Conservation (phyloP, 2,113 vertebrate genomes). For the Marcusenius ussheri region DNA sequence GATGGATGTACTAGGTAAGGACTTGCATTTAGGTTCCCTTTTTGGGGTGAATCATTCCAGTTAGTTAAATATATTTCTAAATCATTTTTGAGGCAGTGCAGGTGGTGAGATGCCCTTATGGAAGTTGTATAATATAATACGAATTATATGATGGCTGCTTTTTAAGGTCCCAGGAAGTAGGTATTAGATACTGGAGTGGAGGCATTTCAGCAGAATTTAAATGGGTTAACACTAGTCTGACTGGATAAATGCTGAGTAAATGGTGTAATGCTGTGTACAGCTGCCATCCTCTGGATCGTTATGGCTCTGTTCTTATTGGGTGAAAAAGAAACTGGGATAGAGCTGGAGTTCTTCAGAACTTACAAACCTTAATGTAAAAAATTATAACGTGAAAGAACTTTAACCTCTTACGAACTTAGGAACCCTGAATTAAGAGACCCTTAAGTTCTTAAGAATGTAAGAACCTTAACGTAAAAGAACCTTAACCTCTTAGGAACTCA, state of each 20-base stretch:
- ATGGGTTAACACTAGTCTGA: not conserved
- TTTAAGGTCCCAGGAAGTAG: not conserved
- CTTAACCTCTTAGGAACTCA: not conserved
- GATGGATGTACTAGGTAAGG: no score
- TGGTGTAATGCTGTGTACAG: not conserved
- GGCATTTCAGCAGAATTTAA: not conserved
- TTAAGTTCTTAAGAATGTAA: not conserved
- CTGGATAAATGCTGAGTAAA: not conserved
- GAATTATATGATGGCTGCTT: not conserved
- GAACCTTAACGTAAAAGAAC: not conserved
- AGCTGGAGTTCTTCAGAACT: not conserved
- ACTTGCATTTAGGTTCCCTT: not conserved
- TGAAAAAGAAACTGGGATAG: not conserved
- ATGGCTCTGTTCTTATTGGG: not conserved
- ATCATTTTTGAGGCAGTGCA: not conserved
- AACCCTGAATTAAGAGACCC: no score
- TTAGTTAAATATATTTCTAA: not conserved
- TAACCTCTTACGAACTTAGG: no score
- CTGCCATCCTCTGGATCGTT: not conserved
- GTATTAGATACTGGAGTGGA: not conserved
- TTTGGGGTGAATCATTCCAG: not conserved
- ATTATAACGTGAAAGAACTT: no score
- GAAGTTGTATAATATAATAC: not conserved
- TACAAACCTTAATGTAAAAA: no score
- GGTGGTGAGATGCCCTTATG: not conserved